Evolutionary conservation across 2,888 invertebrate species (phyloP).

Genomic region (Teinopalpus imperialis): DNA sequence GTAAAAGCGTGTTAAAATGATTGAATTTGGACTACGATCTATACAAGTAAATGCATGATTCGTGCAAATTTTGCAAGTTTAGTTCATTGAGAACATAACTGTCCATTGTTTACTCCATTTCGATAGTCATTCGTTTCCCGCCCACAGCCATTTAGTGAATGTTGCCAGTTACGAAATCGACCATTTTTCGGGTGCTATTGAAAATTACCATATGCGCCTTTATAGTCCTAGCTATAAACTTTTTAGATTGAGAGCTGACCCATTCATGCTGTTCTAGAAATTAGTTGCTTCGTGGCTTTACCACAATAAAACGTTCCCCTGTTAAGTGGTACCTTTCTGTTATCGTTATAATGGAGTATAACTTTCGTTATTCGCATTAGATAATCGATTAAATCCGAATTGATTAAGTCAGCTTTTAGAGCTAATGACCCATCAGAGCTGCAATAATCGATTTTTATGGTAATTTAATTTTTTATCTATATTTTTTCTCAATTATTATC

Average conservation of each 20-base stretch:
- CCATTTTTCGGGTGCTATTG: constrained; percentile 2
- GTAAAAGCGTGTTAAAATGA: too few species aligned
- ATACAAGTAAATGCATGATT: too few species aligned
- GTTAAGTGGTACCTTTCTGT: too few species aligned
- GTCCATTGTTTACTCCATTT: constrained; percentile 36
- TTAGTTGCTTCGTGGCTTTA: too few species aligned
- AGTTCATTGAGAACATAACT: constrained; percentile 2
- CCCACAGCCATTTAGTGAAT: constrained; percentile 19
- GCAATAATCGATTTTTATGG: constrained; percentile 1
- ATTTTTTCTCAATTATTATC: too few species aligned
- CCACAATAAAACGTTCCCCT: too few species aligned
- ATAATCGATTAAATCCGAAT: constrained; percentile 4
- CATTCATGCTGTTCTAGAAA: too few species aligned
- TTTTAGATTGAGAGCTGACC: too few species aligned
- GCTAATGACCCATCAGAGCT: background rate
- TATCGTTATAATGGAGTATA: too few species aligned
- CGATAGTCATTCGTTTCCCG: constrained; percentile 28
- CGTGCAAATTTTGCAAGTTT: too few species aligned
- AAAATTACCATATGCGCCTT: background rate
- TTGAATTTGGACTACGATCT: too few species aligned
- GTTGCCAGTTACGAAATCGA: constrained; percentile 4
- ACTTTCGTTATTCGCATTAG: background rate
- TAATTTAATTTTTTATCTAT: background rate
- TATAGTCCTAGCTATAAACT: too few species aligned
- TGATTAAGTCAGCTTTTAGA: constrained; percentile 1